Conservation (phyloP, 1,140 invertebrate species). For the Parasteatoda tepidariorum region DNA sequence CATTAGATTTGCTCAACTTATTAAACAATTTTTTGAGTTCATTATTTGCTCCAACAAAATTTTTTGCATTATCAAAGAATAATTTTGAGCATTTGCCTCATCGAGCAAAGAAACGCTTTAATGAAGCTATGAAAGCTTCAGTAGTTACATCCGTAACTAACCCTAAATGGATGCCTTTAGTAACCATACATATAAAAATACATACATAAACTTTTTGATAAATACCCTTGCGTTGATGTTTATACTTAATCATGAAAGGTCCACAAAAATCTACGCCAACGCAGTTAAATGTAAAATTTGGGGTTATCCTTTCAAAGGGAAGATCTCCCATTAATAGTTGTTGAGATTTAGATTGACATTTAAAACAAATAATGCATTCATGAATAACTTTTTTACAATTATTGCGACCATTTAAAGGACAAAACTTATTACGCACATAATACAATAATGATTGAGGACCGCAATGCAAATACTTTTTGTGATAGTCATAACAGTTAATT, state of each 20-base stretch:
- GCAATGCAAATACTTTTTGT: not conserved
- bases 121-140: constrained; percentile 42
- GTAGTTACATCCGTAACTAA: constrained; percentile 48
- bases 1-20: too few species aligned
- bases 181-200: constrained; percentile 47
- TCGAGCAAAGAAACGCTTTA: constrained; percentile 43
- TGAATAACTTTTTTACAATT: not conserved
- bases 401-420: not conserved
- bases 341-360: not conserved
- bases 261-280: not conserved
- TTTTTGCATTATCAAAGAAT: not conserved
- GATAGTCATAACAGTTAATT: not conserved
- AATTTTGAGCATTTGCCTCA: not conserved
- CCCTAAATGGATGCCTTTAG: constrained; percentile 59
- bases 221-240: not conserved
- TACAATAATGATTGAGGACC: not conserved
- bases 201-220: constrained; percentile 52
- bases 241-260: not conserved
- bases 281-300: not conserved
- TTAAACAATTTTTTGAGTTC: too few species aligned
- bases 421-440: not conserved
- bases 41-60: not conserved
- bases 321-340: not conserved
- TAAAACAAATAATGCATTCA: not conserved
- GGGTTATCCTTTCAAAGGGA: not conserved